phyloP scores from a whole-genome alignment of 2,113 vertebrate genomes.

The Beaufortia kweichowensis region DNA sequence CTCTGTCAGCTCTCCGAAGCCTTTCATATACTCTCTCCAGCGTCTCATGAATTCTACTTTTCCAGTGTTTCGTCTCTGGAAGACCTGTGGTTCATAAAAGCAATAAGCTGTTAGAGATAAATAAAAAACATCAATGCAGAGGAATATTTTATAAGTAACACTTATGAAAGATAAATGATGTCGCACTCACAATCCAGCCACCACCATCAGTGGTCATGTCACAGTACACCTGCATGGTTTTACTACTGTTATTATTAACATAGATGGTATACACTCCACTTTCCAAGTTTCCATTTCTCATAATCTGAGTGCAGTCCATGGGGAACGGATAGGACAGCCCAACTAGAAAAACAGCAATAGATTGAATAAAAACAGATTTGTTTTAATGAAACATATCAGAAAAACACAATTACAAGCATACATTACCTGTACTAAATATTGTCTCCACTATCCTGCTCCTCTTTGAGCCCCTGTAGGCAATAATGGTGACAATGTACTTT shows the following conservation, averaged over 20 bases:
- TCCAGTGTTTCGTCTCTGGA: slow-evolving; percentile 83
- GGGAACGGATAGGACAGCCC: slow-evolving; percentile 74
- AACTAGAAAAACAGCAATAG: slow-evolving; percentile 59
- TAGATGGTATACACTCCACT: slow-evolving; percentile 80
- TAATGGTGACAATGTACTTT: slow-evolving; percentile 73
- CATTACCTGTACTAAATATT: slow-evolving; percentile 79
- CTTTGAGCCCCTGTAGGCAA: slow-evolving; percentile 75
- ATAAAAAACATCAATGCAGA: neutral
- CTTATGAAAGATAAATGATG: neutral
- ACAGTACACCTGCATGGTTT: slow-evolving; percentile 78
- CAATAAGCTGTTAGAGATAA: neutral
- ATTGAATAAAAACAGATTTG: neutral
- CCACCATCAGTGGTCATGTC: slow-evolving; percentile 87
- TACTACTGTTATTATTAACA: slow-evolving; percentile 69
- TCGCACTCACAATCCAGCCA: slow-evolving; percentile 81
- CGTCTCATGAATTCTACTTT: slow-evolving; percentile 87
- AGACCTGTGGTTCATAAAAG: slow-evolving; percentile 70
- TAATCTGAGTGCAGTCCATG: slow-evolving; percentile 79
- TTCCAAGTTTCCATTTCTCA: slow-evolving; percentile 73
- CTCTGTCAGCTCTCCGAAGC: slow-evolving; percentile 84
- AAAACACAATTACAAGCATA: neutral
- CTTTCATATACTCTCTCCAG: slow-evolving; percentile 84
- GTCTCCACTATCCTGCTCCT: slow-evolving; percentile 73
- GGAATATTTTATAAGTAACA: neutral
- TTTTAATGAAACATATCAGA: neutral